Evolutionary conservation across 2,113 vertebrate genomes (phyloP), one percentile per base, ranked within the genome.

Genomic region (Catharus bicknelli): DNA sequence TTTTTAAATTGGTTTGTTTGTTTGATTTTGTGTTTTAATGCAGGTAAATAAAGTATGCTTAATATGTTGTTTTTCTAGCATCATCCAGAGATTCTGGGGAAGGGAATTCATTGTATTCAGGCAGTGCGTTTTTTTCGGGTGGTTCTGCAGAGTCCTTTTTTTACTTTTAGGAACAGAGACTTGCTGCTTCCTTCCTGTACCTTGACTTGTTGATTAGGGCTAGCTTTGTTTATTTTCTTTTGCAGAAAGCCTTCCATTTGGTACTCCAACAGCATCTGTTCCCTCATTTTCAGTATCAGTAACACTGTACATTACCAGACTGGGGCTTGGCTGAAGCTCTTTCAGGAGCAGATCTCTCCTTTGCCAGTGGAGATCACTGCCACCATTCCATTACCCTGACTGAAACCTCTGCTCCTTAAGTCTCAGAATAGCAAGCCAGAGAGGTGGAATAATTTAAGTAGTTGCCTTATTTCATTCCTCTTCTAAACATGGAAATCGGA

Each of bases 401-500:
- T 25, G 5, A 78, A 89, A 45, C 27, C 16, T 77, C 78, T 91
- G 26, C 72, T 93, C 59, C 78, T 83, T 59, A 78, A 86, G 13
- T 64, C 80, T 93, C 74, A 90, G 86, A 93, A 87, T 13, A 88
- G 78, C 75, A 92, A 92, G 29, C 34, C 38, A 59, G 81, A 73
- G 88, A 84, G 57, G 88, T 91, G 76, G 54, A 93, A 88, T 94
- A 83, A 79, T 70, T 90, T 82, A 80, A 86, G 68, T 83, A 68
- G 81, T 53, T 91, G 80, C 27, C 72, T 92, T 94, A 75, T 95
- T 96, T 85, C 59, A 72, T 64, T 83, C 66, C 51, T 94, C 74
- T 94, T 90, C 88, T 88, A 96, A 95, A 96, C 92, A 90, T 89
- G 92, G 86, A 87, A 88, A 88, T 91, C 2, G 0, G 61, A 91